Evolutionary conservation across 1,140 invertebrate species (phyloP), one percentile per base, ranked within the genome.

Genomic region (Drosophila miranda): DNA sequence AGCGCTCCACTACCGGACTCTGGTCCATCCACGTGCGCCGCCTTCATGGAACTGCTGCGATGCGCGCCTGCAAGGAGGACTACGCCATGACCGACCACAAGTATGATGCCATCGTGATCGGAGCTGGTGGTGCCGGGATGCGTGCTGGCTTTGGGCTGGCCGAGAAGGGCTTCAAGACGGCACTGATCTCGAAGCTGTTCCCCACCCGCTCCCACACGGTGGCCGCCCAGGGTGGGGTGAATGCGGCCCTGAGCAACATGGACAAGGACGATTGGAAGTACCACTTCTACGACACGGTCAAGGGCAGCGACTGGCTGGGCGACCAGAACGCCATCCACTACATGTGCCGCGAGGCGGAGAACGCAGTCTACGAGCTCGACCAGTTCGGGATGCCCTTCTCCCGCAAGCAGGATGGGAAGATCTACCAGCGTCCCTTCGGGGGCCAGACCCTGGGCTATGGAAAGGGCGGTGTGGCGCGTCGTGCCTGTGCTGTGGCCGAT

Each of bases 271-370:
- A 98, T 63, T 99, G 98, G 97, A 93, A 94, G 43, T 98, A 95
- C 93, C 97, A 98, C 86, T 97, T 98, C 94, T 97, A 97, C 90
- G 97, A 95, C 89, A 99, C 97, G 1, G 97, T 99, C 11, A 99
- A 99, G 92, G 97, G 97, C 41, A 97, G 96, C 53, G 97, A 99
- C 93, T 99, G 97, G 97, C 92, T 98, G 4, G 98, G 98, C 50
- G 98, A 99, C 91, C 97, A 98, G 91, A 96, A 98, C 92, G 97
- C 97, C 16, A 98, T 98, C 83, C 96, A 98, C 90, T 98, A 97
- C 89, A 97, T 99, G 96, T 97, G 97, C 19, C 92, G 95, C 67
- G 96, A 98, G 91, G 97, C 98, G 3, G 96, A 96, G 9, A 93
- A 95, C 62, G 96, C 97, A 77, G 95, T 98, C 23, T 94, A 96